Evolutionary conservation across 2,113 vertebrate species (phyloP), one percentile per base, ranked within the genome.

Genomic region (Pardalotus punctatus): DNA sequence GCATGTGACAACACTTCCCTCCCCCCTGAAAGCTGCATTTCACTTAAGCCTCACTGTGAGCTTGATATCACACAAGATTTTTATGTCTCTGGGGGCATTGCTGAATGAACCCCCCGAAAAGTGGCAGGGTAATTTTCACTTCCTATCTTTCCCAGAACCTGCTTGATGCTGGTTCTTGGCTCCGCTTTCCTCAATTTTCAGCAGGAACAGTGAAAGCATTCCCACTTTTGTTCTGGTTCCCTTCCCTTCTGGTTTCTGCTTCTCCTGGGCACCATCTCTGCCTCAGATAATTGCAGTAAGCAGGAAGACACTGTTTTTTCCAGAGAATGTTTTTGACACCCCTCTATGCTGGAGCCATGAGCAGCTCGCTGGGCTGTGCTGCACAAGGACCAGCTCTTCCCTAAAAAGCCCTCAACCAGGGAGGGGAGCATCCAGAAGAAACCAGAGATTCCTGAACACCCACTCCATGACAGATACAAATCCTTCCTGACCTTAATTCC

Each of bases 341-440:
- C 12, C 61, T 90, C 36, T 38, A 35, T 71, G 20, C 43, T 81
- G 51, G 36, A 93, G 16, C 38, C 21, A 14, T 10, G 57, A 86
- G 43, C 81, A 56, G 57, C 2, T 12, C 25, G 38, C 3, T 33
- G 40, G 62, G 76, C 33, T 0, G 0, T 70, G 82, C n/a, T 0
- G 0, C 5, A 8, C 11, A 28, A 67, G 14, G 28, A 78, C 43
- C 12, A 62, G 35, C 14, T 90, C 33, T 13, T 53, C 25, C 56
- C 42, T 57, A 61, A 10, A 19, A 86, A 72, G 31, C 36, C 21
- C 56, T 71, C 5, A 2, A 22, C 43, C 62, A n/a, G 31, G 15
- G 0, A 83, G 38, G n/a, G 27, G 27, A 86, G 27, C 42, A 76
- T 65, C 23, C 45, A 23, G 48, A 90, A 89, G 72, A 93, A 96